Percentiles rank a stretch among this genome's conserved stretches.
Evolutionary conservation across 2,888 invertebrate species (phyloP).

Genomic region (Euproctis similis): DNA sequence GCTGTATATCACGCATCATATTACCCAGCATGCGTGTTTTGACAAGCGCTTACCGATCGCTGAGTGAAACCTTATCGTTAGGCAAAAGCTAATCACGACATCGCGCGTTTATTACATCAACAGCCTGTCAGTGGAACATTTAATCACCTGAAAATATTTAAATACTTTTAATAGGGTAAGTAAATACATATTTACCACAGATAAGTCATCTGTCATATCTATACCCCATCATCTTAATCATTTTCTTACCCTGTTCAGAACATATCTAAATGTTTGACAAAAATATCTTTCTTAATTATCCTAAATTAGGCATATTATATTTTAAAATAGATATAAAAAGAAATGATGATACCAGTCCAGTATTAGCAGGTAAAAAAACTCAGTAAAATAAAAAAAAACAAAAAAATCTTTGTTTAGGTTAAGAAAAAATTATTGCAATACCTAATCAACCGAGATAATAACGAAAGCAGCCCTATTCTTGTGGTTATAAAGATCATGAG

Average conservation of each 20-base stretch:
- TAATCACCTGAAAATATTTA: no score
- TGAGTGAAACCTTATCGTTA: constrained; percentile 42
- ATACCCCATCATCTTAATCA: no score
- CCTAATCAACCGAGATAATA: constrained; percentile 10
- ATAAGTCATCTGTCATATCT: no score
- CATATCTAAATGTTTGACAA: no score
- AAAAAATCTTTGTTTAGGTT: constrained; percentile 20
- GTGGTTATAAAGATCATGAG: constrained; percentile 1
- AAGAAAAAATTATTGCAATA: constrained; percentile 28
- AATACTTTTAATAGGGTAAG: no score
- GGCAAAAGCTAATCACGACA: constrained; percentile 25
- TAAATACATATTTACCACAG: no score
- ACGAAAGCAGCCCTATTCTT: constrained; percentile 2
- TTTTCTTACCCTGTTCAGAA: no score
- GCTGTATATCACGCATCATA: constrained; percentile 39
- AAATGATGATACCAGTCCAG: no score
- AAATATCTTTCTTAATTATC: no score
- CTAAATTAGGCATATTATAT: no score
- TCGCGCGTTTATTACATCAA: constrained; percentile 2
- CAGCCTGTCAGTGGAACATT: background rate
- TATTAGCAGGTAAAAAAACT: constrained; percentile 12
- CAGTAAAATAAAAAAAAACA: constrained; percentile 12
- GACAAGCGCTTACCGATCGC: constrained; percentile 52
- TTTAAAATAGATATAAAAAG: no score
- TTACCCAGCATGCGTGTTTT: constrained; percentile 51